A percentile compares a stretch with the other conserved stretches of the same genome.
Evolutionary conservation across 2,888 invertebrate species (phyloP).

Genomic region (Agrotis segetum): DNA sequence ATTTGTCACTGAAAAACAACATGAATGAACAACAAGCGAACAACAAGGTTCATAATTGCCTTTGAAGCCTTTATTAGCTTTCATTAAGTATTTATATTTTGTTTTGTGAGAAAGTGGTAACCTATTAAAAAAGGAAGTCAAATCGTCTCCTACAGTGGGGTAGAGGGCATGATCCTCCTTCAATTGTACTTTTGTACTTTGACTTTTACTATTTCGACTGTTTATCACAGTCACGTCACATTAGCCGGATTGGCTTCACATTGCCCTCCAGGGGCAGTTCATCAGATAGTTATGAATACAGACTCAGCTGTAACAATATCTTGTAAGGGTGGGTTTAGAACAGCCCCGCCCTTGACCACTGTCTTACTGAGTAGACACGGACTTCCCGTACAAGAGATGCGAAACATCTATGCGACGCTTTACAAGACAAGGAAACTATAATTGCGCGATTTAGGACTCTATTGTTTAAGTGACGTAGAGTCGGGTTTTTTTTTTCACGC

Average conservation of each 20-base stretch:
- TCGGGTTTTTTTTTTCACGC: background rate
- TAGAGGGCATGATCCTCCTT: slow-evolving; percentile 20
- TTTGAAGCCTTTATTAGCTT: too few relatives aligned
- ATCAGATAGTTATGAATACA: too few relatives aligned
- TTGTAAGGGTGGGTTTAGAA: background rate
- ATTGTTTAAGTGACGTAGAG: background rate
- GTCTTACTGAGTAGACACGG: slow-evolving; percentile 44
- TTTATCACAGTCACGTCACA: background rate
- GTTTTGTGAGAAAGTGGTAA: too few relatives aligned
- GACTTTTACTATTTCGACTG: slow-evolving; percentile 1
- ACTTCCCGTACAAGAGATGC: rapidly evolving
- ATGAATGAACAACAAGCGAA: too few relatives aligned
- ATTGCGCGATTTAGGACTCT: slow-evolving; percentile 37
- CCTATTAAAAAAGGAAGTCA: slow-evolving; percentile 15
- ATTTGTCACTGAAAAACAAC: too few relatives aligned
- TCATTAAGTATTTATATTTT: too few relatives aligned
- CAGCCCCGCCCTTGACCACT: slow-evolving; percentile 26
- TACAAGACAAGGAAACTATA: slow-evolving; percentile 16
- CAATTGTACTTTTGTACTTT: slow-evolving; percentile 6
- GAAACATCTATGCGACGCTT: background rate
- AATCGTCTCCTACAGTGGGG: slow-evolving; percentile 47
- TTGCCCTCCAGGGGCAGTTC: background rate
- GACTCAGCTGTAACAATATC: slow-evolving; percentile 4
- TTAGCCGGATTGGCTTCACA: background rate
- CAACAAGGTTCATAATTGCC: too few relatives aligned